Conservation (phyloP, 2,113 vertebrate genomes). For the Cephalopterus ornatus region DNA sequence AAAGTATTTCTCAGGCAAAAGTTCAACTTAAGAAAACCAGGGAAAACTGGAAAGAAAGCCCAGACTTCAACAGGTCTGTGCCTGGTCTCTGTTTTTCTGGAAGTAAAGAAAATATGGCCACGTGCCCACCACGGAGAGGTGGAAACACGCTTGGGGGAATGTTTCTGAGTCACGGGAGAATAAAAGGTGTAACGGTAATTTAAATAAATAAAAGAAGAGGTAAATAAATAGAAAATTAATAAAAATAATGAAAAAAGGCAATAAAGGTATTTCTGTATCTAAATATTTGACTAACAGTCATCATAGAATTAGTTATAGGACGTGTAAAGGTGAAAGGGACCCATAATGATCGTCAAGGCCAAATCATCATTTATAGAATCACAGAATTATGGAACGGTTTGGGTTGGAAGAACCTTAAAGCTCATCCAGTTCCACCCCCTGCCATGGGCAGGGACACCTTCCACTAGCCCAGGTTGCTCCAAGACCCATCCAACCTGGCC, state of each 20-base stretch:
- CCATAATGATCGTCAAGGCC: no score
- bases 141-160: neutral
- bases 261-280: neutral
- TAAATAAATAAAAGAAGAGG: neutral
- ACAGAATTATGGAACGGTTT: neutral
- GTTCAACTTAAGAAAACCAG: neutral
- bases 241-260: neutral
- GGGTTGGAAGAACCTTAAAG: neutral
- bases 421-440: neutral
- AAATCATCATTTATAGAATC: neutral
- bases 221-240: neutral
- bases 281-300: neutral
- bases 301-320: neutral
- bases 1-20: neutral
- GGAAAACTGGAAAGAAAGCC: neutral
- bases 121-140: rapidly evolving
- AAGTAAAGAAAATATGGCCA: neutral
- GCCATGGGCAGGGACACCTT: neutral
- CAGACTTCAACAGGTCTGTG: neutral
- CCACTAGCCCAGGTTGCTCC: rapidly evolving
- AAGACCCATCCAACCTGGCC: rapidly evolving
- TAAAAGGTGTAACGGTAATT: neutral
- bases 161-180: neutral
- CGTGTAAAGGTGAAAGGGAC: neutral
- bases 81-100: neutral